Evolutionary conservation across 1,140 invertebrate species (phyloP).

Genomic region (Polypedilum vanderplanki): DNA sequence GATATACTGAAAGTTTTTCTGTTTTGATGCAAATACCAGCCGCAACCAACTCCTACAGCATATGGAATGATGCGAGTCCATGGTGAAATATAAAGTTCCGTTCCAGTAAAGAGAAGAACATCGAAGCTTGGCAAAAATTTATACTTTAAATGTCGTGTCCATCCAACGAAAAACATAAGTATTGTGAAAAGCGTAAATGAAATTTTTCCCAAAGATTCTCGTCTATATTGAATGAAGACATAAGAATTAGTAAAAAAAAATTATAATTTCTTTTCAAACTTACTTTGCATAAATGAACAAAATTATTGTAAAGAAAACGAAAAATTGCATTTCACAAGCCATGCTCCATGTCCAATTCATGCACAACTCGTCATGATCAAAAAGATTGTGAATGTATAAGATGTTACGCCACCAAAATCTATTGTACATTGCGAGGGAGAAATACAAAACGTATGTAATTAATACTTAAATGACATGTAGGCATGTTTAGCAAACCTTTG

Average conservation of each 20-base stretch:
- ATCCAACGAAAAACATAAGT: neutral
- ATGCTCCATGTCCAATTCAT: slow-evolving; percentile 77
- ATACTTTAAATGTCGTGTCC: slow-evolving; percentile 34
- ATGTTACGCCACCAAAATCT: slow-evolving; percentile 57
- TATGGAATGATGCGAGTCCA: slow-evolving; percentile 41
- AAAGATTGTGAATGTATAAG: slow-evolving; percentile 57
- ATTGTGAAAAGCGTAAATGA: neutral
- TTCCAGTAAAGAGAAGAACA: slow-evolving; percentile 37
- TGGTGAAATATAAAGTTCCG: slow-evolving; percentile 40
- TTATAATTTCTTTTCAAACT: slow-evolving; percentile 34
- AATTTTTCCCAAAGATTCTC: neutral
- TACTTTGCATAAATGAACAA: slow-evolving; percentile 51
- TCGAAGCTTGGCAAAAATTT: slow-evolving; percentile 41
- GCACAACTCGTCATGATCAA: slow-evolving; percentile 51
- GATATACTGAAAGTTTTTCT: slow-evolving; percentile 1
- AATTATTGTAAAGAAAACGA: slow-evolving; percentile 49
- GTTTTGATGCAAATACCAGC: slow-evolving; percentile 35
- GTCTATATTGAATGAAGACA: neutral
- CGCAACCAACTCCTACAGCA: slow-evolving; percentile 37
- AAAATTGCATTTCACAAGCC: slow-evolving; percentile 75
- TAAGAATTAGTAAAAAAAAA: neutral
- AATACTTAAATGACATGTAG: neutral
- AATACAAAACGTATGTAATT: neutral
- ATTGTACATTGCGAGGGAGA: no score
- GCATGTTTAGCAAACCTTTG: slow-evolving; percentile 38